phyloP scores from a whole-genome alignment of 2,888 invertebrate genomes.

The Thymelicus acteon region DNA sequence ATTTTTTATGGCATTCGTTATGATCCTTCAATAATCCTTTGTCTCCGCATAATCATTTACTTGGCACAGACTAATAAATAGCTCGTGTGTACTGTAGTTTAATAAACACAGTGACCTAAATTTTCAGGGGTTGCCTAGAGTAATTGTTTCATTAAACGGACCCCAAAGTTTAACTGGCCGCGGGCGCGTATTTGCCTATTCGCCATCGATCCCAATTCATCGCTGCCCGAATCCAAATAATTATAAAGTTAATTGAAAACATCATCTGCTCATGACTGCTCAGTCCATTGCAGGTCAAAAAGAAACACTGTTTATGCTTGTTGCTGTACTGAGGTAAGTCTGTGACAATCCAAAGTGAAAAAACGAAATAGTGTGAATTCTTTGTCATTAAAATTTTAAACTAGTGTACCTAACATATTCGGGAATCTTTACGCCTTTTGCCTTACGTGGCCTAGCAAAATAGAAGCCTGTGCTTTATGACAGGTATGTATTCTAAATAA shows the following conservation, averaged over 20 bases:
- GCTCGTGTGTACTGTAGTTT: constrained; percentile 20
- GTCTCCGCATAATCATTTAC: background rate
- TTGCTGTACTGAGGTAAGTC: too few species aligned
- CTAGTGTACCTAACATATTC: too few species aligned
- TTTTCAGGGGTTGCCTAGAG: constrained; percentile 62
- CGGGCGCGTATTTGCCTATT: constrained; percentile 59
- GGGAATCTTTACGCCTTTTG: too few species aligned
- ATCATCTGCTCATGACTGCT: background rate
- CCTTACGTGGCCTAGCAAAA: too few species aligned
- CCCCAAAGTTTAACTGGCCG: constrained; percentile 73
- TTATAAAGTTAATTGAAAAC: constrained; percentile 48
- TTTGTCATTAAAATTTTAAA: too few species aligned
- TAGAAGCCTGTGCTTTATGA: too few species aligned
- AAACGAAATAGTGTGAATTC: too few species aligned
- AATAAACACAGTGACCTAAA: constrained; percentile 72
- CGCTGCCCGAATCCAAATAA: constrained; percentile 60
- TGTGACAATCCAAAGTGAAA: too few species aligned
- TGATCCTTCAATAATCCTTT: background rate
- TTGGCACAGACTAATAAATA: constrained; percentile 21
- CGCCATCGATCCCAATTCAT: constrained; percentile 69
- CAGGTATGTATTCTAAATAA: too few species aligned
- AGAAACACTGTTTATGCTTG: too few species aligned
- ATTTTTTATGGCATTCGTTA: too few species aligned
- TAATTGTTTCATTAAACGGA: constrained; percentile 78
- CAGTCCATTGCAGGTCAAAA: too few species aligned